These are phyloP conservation scores for Urocitellus parryii DNA, from an alignment of 2,113 vertebrate species.

Conservation along the genomic window DNA sequence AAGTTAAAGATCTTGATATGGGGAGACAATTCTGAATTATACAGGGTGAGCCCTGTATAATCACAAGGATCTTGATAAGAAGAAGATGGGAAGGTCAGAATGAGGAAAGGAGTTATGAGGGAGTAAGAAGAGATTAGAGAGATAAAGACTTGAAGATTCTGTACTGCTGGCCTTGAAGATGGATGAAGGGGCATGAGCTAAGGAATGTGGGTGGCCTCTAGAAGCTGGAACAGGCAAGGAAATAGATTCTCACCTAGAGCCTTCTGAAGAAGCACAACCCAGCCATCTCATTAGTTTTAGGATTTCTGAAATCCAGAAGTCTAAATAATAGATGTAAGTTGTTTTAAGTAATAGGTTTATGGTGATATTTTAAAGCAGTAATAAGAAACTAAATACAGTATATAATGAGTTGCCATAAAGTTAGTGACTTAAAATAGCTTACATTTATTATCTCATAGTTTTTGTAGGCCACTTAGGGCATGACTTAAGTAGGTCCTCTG, in stretches of 20 bases:
- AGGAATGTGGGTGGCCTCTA: background rate
- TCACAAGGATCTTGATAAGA: background rate
- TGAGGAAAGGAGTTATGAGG: background rate
- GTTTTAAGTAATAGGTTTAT: slow-evolving; percentile 26
- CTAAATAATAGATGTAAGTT: background rate
- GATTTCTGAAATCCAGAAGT: slow-evolving; percentile 12
- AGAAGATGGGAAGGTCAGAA: background rate
- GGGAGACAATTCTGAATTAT: background rate
- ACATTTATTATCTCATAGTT: background rate
- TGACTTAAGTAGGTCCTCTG: slow-evolving; percentile 14
- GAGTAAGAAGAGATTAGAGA: background rate
- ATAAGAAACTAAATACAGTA: background rate
- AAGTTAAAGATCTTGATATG: background rate
- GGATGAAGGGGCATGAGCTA: background rate
- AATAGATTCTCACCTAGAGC: background rate
- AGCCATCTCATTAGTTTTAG: background rate
- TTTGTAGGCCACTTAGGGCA: background rate
- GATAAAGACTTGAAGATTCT: background rate
- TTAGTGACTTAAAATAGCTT: background rate
- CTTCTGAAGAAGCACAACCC: background rate
- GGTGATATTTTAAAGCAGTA: background rate
- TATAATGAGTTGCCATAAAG: background rate
- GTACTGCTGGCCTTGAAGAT: background rate
- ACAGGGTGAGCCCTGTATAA: background rate
- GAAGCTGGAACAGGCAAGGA: background rate